A percentile compares a stretch with the other conserved stretches of the same genome.
These are phyloP conservation scores for Arrhamphus sclerolepis DNA, from an alignment of 2,797 vertebrate genomes.

Conservation along the genomic window DNA sequence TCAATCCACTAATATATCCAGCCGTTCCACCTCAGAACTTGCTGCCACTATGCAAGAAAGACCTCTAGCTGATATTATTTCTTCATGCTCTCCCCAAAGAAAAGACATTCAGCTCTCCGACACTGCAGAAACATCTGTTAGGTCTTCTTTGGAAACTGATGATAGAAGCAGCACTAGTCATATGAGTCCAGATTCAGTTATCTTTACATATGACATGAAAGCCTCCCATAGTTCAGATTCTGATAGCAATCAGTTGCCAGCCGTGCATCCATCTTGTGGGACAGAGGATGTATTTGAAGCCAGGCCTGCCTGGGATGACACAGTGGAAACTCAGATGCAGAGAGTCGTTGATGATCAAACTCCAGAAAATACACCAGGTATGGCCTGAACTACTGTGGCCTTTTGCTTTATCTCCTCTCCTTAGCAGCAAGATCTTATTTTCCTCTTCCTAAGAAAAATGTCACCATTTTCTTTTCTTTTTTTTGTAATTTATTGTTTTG, in stretches of 20 bases:
- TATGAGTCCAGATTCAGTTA: slow-evolving; percentile 71
- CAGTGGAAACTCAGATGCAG: slow-evolving; percentile 96
- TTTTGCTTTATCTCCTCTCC: slow-evolving; percentile 78
- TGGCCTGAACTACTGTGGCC: slow-evolving; percentile 81
- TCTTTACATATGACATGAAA: slow-evolving; percentile 78
- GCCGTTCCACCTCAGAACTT: slow-evolving; percentile 75
- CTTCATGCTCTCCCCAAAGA: slow-evolving; percentile 47
- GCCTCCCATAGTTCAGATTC: slow-evolving; percentile 85
- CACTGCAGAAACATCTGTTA: slow-evolving; percentile 43
- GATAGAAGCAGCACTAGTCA: slow-evolving; percentile 59
- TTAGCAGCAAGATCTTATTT: slow-evolving; percentile 60
- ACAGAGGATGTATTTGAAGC: slow-evolving; percentile 94
- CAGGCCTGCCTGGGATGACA: slow-evolving; percentile 93
- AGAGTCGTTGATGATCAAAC: slow-evolving; percentile 92
- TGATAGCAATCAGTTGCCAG: slow-evolving; percentile 83
- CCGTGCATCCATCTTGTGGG: slow-evolving; percentile 80
- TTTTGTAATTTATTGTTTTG: slow-evolving; percentile 58
- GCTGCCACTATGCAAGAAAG: slow-evolving; percentile 76
- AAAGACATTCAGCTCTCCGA: slow-evolving; percentile 38
- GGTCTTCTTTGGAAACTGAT: slow-evolving; percentile 61
- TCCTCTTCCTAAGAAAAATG: slow-evolving; percentile 69
- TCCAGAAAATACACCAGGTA: slow-evolving; percentile 93
- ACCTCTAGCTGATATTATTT: slow-evolving; percentile 24
- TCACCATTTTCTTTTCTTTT: slow-evolving; percentile 32
- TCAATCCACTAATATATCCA: slow-evolving; percentile 71